Evolutionary conservation across 2,888 invertebrate genomes (phyloP), one percentile per base, ranked within the genome.

Genomic region (Itoplectis maculator): DNA sequence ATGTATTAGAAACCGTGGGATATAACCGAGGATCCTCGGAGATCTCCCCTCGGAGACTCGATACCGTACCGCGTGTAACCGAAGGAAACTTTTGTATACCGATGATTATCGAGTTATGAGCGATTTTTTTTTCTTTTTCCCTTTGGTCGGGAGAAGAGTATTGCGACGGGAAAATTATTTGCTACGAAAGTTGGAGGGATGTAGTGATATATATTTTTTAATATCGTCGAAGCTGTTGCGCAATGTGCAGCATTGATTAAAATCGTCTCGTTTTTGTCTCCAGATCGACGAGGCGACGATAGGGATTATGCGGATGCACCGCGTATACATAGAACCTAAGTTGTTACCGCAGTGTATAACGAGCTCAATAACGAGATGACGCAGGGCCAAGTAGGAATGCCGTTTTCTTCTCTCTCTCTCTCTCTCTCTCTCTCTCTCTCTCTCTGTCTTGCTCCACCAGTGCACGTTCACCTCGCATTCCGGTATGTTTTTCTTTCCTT

Each of bases 401-500:
- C 45, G n/a, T n/a, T n/a, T n/a, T n/a, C n/a, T n/a, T 68, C 42
- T 47, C 40, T 76, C 5, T 29, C 5, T 29, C 5, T 29, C 5
- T 29, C 3, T n/a, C 29, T 29, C 5, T 5, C 29, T 63, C 61
- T 59, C 45, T 68, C 42, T 47, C 40, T 76, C 5, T 29, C 5
- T 29, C 5, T 29, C 5, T 29, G 29, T n/a, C 29, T 29, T 29
- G 3, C 29, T 63, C 61, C n/a, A 42, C 23, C 8, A n/a, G 66
- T 54, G 54, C 23, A 70, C 47, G 35, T 51, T 70, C 42, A 65
- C 49, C 70, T 70, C 18, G 40, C 56, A 29, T 29, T 49, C 20
- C 20, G 45, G 61, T 61, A 77, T 61, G 37, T 66, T 18, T 66
- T 13, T 29, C 35, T 18, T 73, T 73, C 61, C 47, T 29, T 68